Conservation (phyloP, 2,113 vertebrate species). For the Mohoua ochrocephala region DNA sequence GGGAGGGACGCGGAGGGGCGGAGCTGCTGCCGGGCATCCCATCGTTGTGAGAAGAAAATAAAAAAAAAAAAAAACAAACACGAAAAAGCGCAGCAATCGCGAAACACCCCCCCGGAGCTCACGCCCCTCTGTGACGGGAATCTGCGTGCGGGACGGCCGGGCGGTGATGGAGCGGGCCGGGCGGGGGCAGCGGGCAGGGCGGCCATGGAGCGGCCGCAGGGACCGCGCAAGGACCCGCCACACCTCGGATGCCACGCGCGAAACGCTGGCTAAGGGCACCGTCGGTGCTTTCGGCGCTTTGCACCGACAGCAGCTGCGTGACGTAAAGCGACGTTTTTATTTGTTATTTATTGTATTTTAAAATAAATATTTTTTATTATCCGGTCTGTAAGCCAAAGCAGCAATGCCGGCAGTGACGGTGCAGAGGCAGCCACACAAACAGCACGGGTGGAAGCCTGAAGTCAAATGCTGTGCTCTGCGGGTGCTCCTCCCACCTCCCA, state of each 20-base stretch:
- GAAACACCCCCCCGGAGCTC: fast-evolving
- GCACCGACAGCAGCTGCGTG: background rate
- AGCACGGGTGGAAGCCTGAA: background rate
- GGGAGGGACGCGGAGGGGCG: background rate
- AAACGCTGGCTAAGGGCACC: background rate
- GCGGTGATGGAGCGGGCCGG: background rate
- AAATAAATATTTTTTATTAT: background rate
- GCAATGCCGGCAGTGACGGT: background rate
- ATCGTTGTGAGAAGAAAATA: too few species aligned
- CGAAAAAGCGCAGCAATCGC: background rate
- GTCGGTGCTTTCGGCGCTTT: fast-evolving
- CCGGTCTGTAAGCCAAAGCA: fast-evolving
- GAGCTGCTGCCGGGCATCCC: background rate
- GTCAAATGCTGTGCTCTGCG: fast-evolving
- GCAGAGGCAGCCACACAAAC: background rate
- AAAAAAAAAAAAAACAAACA: too few species aligned
- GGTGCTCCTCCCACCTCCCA: background rate
- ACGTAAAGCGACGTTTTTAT: background rate
- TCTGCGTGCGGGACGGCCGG: background rate
- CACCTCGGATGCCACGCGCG: background rate
- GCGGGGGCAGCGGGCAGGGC: background rate
- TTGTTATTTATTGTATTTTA: background rate
- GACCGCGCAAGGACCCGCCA: background rate
- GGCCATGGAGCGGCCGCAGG: background rate
- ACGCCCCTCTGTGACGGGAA: background rate